A percentile compares a stretch with the other conserved stretches of the same genome.
Evolutionary conservation across 2,797 vertebrate species (phyloP).

Genomic region (Threskiornis aethiopicus): DNA sequence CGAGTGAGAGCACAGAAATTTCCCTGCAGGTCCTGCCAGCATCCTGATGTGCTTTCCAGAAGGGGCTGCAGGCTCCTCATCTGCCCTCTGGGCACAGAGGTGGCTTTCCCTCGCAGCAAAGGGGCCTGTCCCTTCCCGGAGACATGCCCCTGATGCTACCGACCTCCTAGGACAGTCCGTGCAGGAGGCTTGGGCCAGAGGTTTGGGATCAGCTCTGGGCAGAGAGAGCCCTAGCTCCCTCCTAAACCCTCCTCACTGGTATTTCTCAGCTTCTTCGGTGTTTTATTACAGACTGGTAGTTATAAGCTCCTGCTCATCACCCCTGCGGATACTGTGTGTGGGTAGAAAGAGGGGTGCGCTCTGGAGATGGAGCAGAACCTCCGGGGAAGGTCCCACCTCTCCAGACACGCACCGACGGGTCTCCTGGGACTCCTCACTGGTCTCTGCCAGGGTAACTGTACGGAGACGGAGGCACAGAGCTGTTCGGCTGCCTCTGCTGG

Average conservation of each 20-base stretch:
- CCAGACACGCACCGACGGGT: rapidly evolving
- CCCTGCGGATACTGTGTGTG: rapidly evolving
- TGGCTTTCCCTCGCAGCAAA: neutral
- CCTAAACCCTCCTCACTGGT: neutral
- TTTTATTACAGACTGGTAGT: neutral
- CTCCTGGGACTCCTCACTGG: neutral
- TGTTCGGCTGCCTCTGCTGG: neutral
- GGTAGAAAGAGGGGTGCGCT: neutral
- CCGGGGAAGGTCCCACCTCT: neutral
- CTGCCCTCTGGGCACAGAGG: neutral
- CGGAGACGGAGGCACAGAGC: neutral
- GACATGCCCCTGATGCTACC: neutral
- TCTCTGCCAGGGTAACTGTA: neutral
- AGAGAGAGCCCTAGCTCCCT: neutral
- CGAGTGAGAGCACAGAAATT: neutral
- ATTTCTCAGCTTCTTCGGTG: neutral
- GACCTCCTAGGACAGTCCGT: neutral
- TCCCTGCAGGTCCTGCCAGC: neutral
- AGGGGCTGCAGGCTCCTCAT: neutral
- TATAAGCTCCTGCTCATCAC: neutral
- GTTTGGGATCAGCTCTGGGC: neutral
- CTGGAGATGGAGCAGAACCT: no score
- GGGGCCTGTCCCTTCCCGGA: neutral
- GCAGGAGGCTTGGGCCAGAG: neutral
- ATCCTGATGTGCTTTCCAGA: neutral